phyloP scores from a whole-genome alignment of 2,888 invertebrate genomes.

The Rhamnusium bicolor region DNA sequence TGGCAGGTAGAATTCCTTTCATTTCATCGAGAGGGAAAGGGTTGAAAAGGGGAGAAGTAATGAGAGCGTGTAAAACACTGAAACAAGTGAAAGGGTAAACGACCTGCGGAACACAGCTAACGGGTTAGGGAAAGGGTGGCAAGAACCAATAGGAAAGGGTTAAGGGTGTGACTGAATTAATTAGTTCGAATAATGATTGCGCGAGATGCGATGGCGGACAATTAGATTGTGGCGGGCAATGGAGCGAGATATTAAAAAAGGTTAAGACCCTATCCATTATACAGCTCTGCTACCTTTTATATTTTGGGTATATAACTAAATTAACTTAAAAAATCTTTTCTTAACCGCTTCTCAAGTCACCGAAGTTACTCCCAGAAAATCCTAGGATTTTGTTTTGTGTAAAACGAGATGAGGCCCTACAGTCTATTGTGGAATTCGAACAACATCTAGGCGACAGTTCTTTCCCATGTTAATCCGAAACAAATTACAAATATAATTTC shows the following conservation, averaged over 20 bases:
- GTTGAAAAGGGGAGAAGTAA: slow-evolving; percentile 36
- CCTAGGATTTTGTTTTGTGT: too few relatives aligned
- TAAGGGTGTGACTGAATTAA: slow-evolving; percentile 60
- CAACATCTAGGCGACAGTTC: too few relatives aligned
- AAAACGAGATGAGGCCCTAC: too few relatives aligned
- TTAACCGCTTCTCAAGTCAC: too few relatives aligned
- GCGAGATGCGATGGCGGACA: slow-evolving; percentile 39
- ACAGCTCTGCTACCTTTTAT: too few relatives aligned
- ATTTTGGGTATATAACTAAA: too few relatives aligned
- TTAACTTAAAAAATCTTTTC: too few relatives aligned
- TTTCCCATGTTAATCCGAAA: too few relatives aligned
- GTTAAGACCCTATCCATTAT: too few relatives aligned
- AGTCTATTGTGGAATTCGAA: too few relatives aligned
- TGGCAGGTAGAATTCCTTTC: slow-evolving; percentile 61
- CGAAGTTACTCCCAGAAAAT: too few relatives aligned
- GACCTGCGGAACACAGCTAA: slow-evolving; percentile 32
- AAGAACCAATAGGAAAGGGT: slow-evolving; percentile 57
- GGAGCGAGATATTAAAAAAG: background rate
- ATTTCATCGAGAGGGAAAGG: slow-evolving; percentile 58
- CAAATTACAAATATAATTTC: too few relatives aligned
- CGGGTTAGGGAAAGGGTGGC: slow-evolving; percentile 26
- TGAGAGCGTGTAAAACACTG: slow-evolving; percentile 32
- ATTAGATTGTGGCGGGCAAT: background rate
- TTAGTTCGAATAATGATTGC: slow-evolving; percentile 48
- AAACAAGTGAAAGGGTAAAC: slow-evolving; percentile 53